phyloP scores from a whole-genome alignment of 2,888 invertebrate genomes.

The Leptopilina syphax region DNA sequence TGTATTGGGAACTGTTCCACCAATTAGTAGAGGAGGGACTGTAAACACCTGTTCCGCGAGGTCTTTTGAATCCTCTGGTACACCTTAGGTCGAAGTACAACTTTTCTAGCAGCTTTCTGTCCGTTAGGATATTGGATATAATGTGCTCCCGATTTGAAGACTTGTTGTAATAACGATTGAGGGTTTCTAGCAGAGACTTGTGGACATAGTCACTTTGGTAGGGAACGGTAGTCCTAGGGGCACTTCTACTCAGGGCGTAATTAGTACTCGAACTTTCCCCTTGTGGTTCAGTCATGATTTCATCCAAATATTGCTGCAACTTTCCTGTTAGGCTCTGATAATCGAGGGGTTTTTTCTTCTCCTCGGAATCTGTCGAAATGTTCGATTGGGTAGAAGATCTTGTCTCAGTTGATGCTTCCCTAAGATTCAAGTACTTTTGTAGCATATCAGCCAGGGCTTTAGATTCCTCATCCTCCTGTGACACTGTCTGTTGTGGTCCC shows the following conservation, averaged over 20 bases:
- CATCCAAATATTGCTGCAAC: constrained; percentile 80
- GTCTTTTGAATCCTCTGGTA: constrained; percentile 80
- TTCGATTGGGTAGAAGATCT: constrained; percentile 48
- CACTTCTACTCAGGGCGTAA: background rate
- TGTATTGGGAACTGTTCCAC: constrained; percentile 60
- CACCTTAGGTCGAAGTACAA: constrained; percentile 86
- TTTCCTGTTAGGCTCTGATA: constrained; percentile 83
- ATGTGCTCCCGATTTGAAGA: constrained; percentile 83
- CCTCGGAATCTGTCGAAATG: constrained; percentile 20
- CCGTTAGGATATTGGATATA: constrained; percentile 85
- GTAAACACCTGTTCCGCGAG: constrained; percentile 72
- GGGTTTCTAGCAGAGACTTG: constrained; percentile 82
- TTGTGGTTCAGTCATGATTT: constrained; percentile 71
- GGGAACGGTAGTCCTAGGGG: constrained; percentile 71
- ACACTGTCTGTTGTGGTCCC: constrained; percentile 52
- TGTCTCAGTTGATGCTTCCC: constrained; percentile 73
- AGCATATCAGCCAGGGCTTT: constrained; percentile 82
- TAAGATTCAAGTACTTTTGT: constrained; percentile 82
- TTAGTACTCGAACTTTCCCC: constrained; percentile 50
- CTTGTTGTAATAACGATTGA: constrained; percentile 83
- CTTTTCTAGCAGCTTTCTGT: constrained; percentile 85
- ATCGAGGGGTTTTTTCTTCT: constrained; percentile 75
- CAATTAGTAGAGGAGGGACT: constrained; percentile 70
- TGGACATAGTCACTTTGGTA: constrained; percentile 79
- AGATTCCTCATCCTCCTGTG: constrained; percentile 78